Evolutionary conservation across 1,140 invertebrate species (phyloP).

Genomic region (Scaptomyza graminum): DNA sequence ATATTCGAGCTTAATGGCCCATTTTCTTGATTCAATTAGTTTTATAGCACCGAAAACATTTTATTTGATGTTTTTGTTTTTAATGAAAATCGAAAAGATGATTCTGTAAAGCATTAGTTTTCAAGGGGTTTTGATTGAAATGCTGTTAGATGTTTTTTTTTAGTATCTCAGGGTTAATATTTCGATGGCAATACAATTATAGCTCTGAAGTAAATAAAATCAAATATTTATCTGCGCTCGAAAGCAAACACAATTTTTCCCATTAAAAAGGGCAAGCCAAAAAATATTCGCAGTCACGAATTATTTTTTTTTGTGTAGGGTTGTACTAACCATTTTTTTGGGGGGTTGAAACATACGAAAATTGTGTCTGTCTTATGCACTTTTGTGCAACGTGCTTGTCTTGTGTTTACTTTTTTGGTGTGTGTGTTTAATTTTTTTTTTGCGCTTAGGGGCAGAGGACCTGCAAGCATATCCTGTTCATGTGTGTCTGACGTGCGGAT

Average conservation of each 20-base stretch:
- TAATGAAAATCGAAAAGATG: conserved; percentile 36
- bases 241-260: no score
- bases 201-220: neutral
- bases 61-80: conserved; percentile 74
- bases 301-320: neutral
- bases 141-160: conserved; percentile 16
- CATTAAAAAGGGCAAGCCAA: no score
- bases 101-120: conserved; percentile 8
- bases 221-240: no score
- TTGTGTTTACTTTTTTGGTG: conserved; percentile 4
- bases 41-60: conserved; percentile 65
- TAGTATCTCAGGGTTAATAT: conserved; percentile 6
- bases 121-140: neutral
- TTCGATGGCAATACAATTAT: neutral
- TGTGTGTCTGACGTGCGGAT: conserved; percentile 73
- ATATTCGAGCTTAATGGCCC: conserved; percentile 53
- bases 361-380: conserved; percentile 45
- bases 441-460: conserved; percentile 3
- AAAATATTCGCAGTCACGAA: no score
- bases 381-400: conserved; percentile 20
- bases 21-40: conserved; percentile 75
- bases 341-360: conserved; percentile 34
- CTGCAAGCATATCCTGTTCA: conserved; percentile 66
- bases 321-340: neutral
- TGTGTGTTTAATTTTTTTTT: neutral